Conservation (phyloP, 1,140 invertebrate genomes). For the Cyrtorhinus lividipennis region DNA sequence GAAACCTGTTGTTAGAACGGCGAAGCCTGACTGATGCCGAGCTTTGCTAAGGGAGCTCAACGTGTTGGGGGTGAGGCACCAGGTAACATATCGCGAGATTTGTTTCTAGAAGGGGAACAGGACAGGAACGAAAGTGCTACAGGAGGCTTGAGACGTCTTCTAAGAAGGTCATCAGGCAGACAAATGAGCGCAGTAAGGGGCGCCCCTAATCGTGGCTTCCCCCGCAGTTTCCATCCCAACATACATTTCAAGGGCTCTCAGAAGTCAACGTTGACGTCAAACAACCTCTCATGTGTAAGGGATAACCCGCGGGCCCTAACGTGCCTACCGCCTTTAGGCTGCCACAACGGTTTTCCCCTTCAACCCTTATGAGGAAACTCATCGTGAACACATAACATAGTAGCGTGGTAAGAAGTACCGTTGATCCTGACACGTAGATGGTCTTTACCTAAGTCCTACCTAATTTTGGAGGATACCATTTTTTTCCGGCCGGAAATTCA, state of each 20-base stretch:
- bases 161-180: neutral
- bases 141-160: neutral
- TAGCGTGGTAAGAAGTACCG: no score
- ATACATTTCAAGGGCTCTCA: neutral
- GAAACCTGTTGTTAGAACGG: slow-evolving; percentile 1
- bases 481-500: no score
- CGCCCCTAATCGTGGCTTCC: neutral
- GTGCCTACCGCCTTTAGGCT: no score
- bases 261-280: no score
- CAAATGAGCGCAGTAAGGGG: neutral
- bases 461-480: no score
- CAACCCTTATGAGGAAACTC: no score
- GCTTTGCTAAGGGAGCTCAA: neutral
- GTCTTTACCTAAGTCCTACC: no score
- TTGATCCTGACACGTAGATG: no score
- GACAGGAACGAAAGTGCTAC: neutral
- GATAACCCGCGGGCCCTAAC: no score
- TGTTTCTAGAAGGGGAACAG: neutral
- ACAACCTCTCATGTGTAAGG: no score
- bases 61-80: neutral
- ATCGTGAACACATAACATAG: no score
- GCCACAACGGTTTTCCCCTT: no score
- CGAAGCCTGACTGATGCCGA: slow-evolving; percentile 4
- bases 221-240: neutral
- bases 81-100: slow-evolving; percentile 9